Percentiles rank a stretch among this genome's conserved stretches.
These are phyloP conservation scores for Cynoglossus semilaevis DNA, from an alignment of 2,113 vertebrate species.

Conservation along the genomic window DNA sequence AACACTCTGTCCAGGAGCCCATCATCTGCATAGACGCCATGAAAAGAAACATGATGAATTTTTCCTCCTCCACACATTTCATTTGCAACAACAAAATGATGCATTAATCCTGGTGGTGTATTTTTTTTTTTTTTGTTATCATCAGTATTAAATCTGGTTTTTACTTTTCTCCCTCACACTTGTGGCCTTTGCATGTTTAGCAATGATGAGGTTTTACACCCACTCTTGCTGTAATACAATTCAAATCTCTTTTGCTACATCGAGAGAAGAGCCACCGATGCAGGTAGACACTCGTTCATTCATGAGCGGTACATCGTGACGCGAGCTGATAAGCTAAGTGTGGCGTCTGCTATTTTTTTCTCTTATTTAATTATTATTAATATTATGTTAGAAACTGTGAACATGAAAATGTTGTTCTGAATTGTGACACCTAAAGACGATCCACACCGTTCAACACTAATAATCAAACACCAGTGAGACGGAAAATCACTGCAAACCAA, in stretches of 20 bases:
- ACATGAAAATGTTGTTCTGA: slow-evolving; percentile 37
- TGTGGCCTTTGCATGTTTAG: slow-evolving; percentile 49
- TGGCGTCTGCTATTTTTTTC: no score
- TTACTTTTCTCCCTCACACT: slow-evolving; percentile 11
- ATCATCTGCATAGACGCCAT: not conserved
- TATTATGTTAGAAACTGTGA: slow-evolving; percentile 29
- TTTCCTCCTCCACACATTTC: not conserved
- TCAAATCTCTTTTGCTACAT: slow-evolving; percentile 2
- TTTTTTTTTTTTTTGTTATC: slow-evolving; percentile 1
- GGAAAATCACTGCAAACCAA: slow-evolving; percentile 15
- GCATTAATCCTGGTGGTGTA: not conserved
- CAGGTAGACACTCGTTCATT: slow-evolving; percentile 20
- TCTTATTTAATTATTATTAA: no score
- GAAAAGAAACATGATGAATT: slow-evolving; percentile 12
- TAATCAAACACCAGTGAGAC: no score
- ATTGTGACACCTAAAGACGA: slow-evolving; percentile 18
- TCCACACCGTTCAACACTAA: no score
- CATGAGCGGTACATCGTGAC: slow-evolving; percentile 4
- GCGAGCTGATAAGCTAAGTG: no score
- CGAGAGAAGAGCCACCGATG: slow-evolving; percentile 23
- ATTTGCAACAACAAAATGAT: not conserved
- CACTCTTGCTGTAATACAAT: slow-evolving; percentile 21
- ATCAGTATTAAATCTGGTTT: slow-evolving; percentile 9
- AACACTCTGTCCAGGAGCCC: no score
- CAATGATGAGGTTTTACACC: slow-evolving; percentile 12